Evolutionary conservation across 2,113 vertebrate genomes (phyloP), one percentile per base, ranked within the genome.

Genomic region (Hypomesus transpacificus): DNA sequence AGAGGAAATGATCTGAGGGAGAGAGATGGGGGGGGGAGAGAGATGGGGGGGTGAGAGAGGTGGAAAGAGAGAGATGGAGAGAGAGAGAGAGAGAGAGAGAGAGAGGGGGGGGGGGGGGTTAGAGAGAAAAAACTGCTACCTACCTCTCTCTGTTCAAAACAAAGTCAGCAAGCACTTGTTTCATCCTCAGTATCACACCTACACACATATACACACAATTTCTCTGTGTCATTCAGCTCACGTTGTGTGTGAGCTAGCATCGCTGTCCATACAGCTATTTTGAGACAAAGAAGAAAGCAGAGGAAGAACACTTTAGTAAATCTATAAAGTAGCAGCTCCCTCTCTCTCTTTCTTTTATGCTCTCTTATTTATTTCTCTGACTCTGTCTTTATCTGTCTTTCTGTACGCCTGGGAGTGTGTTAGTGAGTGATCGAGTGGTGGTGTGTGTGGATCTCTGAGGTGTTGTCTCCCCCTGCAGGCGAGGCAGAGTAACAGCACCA

Each of bases 381-480:
- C 66, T 56, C 51, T 13, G 21, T 60, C 20, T 56, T 22, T 20
- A 14, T 20, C 51, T 22, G 51, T 28, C 62, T 59, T 46, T 51
- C 57, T 74, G 60, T 20, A 34, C 20, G 34, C 20, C 13, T 54
- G n/a, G 13, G n/a, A 21, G n/a, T 59, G 57, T 3, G 2, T 58
- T 16, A n/a, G 57, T 59, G 21, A 21, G n/a, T 21, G n/a, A 59
- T 20, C 21, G 57, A 21, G 18, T 59, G 57, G 56, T 21, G 17
- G 56, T 11, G 58, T 16, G 59, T 8, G 24, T 28, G 24, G 7
- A 69, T 76, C 21, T 11, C 64, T 73, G 64, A 52, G 58, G 71
- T 71, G 65, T 66, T 70, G 76, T 73, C 68, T 53, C 72, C 84
- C 72, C 66, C 80, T 76, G 54, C 68, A 71, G 82, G 77, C 71